Percentiles rank a stretch among this genome's conserved stretches.
Conservation (phyloP, 1,140 invertebrate species). For the Helicoverpa zea region DNA sequence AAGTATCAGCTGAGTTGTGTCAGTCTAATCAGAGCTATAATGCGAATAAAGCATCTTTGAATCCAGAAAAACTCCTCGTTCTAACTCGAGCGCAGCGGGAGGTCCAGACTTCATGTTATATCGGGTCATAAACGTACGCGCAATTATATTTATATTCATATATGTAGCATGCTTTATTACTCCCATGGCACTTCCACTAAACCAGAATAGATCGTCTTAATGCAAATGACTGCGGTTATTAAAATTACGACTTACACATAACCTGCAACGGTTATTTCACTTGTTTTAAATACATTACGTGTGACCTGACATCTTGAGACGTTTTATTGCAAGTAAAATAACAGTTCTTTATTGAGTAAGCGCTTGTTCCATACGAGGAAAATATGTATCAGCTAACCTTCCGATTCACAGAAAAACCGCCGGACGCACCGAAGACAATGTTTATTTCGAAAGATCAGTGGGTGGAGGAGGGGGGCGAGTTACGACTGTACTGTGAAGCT, state of each 20-base stretch:
- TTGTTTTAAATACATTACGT: slow-evolving; percentile 20
- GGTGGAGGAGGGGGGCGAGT: slow-evolving; percentile 87
- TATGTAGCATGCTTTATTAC: slow-evolving; percentile 21
- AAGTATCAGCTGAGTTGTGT: not conserved
- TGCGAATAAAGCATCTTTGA: no score
- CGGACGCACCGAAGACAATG: slow-evolving; percentile 87
- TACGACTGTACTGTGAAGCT: slow-evolving; percentile 92
- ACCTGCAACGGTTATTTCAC: slow-evolving; percentile 32
- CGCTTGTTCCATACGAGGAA: slow-evolving; percentile 35
- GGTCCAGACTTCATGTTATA: slow-evolving; percentile 32
- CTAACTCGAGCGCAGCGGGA: slow-evolving; percentile 10
- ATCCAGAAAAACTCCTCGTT: not conserved
- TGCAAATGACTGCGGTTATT: slow-evolving; percentile 37
- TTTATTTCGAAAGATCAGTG: slow-evolving; percentile 87
- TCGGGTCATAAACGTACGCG: slow-evolving; percentile 29
- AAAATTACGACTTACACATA: slow-evolving; percentile 41
- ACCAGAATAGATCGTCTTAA: slow-evolving; percentile 16
- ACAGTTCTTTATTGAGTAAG: slow-evolving; percentile 20
- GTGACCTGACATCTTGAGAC: slow-evolving; percentile 15
- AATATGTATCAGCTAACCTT: slow-evolving; percentile 51
- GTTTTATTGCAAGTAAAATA: slow-evolving; percentile 31
- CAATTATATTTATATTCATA: slow-evolving; percentile 7
- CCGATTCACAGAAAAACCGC: slow-evolving; percentile 86
- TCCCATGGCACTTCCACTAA: slow-evolving; percentile 2
- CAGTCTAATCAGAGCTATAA: not conserved